phyloP scores from a whole-genome alignment of 2,797 vertebrate species.

The Forpus xanthops region DNA sequence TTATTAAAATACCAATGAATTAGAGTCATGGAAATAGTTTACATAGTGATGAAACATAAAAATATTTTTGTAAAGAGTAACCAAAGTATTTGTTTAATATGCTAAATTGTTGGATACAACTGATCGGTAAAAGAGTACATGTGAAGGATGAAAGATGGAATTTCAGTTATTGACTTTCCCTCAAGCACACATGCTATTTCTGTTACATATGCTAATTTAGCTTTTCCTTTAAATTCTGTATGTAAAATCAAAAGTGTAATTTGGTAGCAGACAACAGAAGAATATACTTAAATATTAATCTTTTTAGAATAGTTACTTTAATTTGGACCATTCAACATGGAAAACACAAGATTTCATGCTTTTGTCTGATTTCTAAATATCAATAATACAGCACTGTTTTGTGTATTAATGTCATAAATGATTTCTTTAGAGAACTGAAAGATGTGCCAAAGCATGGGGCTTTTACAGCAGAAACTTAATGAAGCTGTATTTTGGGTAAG shows the following conservation, averaged over 20 bases:
- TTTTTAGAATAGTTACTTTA: not conserved
- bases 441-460: slow-evolving; percentile 75
- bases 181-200: not conserved
- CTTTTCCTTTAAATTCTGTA: not conserved
- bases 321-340: not conserved
- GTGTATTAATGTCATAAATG: not conserved
- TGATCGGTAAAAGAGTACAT: not conserved
- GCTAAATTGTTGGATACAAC: not conserved
- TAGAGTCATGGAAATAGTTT: not conserved
- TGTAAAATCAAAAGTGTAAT: not conserved
- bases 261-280: not conserved
- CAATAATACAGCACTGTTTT: not conserved
- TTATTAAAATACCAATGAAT: not conserved
- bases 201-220: not conserved
- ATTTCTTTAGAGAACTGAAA: slow-evolving; percentile 68
- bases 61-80: not conserved
- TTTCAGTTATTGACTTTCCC: not conserved
- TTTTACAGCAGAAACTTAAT: slow-evolving; percentile 75
- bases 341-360: not conserved
- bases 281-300: not conserved
- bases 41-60: not conserved
- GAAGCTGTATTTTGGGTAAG: slow-evolving; percentile 79
- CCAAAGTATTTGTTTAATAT: not conserved
- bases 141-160: not conserved
- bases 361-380: not conserved